phyloP scores from a whole-genome alignment of 2,113 vertebrate species.

The Indri indri region DNA sequence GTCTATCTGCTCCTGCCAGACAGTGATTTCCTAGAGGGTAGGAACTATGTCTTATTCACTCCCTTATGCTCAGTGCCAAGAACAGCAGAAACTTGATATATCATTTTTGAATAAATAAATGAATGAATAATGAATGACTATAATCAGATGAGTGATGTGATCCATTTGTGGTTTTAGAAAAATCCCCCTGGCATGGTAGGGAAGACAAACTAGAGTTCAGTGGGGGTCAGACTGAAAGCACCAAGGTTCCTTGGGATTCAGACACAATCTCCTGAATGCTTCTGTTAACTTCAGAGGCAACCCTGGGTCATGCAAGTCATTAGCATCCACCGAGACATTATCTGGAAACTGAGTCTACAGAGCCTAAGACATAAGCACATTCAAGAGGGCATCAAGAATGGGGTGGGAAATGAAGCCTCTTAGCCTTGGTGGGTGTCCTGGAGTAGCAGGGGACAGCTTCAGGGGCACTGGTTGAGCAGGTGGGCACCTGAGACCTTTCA shows the following conservation, averaged over 20 bases:
- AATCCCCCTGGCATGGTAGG: neutral
- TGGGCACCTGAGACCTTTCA: neutral
- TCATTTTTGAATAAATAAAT: neutral
- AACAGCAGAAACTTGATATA: neutral
- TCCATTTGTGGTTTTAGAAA: neutral
- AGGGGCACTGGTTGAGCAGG: neutral
- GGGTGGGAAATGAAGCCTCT: neutral
- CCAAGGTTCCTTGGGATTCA: neutral
- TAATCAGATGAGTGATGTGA: neutral
- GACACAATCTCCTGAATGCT: neutral
- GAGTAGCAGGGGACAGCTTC: rapidly evolving
- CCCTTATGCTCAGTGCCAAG: neutral
- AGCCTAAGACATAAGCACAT: neutral
- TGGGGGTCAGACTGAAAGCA: neutral
- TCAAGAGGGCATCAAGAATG: neutral
- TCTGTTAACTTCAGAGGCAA: neutral
- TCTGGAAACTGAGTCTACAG: neutral
- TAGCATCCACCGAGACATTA: neutral
- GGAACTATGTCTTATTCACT: neutral
- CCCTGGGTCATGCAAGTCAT: neutral
- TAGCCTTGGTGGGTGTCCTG: neutral
- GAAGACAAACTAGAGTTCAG: neutral
- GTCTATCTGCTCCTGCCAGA: neutral
- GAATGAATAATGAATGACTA: neutral
- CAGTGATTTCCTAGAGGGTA: neutral